Conservation (phyloP, 2,113 vertebrate genomes). For the Bagarius yarrelli region DNA sequence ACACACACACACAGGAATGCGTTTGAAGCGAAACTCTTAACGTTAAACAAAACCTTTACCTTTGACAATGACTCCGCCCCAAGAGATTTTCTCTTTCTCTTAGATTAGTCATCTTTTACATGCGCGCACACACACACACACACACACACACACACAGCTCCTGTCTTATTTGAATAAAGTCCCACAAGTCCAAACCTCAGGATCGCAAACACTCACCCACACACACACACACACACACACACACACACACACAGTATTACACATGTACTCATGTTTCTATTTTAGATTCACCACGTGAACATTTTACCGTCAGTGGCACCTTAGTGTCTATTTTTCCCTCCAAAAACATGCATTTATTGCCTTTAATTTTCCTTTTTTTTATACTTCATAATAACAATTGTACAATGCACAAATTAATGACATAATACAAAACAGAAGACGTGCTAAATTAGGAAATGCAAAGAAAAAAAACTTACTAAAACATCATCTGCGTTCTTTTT, state of each 20-base stretch:
- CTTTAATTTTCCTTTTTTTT: too few species aligned
- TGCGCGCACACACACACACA: not conserved
- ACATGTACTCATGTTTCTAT: not conserved
- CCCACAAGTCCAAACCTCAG: constrained; percentile 15
- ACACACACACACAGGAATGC: constrained; percentile 22
- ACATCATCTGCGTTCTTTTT: too few species aligned
- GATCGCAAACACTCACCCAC: constrained; percentile 1
- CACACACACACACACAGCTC: constrained; percentile 17
- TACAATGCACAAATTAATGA: too few species aligned
- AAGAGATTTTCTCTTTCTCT: not conserved
- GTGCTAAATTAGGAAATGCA: too few species aligned
- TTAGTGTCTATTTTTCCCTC: too few species aligned
- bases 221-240: not conserved
- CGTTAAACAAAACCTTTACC: constrained; percentile 5
- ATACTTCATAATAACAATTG: too few species aligned
- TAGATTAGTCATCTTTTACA: not conserved
- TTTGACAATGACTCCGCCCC: constrained; percentile 31
- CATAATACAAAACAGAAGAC: too few species aligned
- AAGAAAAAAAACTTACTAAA: too few species aligned
- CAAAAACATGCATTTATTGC: too few species aligned
- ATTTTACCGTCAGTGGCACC: too few species aligned
- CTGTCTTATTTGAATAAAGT: constrained; percentile 10
- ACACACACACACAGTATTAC: not conserved
- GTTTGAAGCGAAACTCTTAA: constrained; percentile 26
- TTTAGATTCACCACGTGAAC: not conserved